These are phyloP conservation scores for Choloepus hoffmanni DNA, from an alignment of 2,113 vertebrate species.

Conservation along the genomic window DNA sequence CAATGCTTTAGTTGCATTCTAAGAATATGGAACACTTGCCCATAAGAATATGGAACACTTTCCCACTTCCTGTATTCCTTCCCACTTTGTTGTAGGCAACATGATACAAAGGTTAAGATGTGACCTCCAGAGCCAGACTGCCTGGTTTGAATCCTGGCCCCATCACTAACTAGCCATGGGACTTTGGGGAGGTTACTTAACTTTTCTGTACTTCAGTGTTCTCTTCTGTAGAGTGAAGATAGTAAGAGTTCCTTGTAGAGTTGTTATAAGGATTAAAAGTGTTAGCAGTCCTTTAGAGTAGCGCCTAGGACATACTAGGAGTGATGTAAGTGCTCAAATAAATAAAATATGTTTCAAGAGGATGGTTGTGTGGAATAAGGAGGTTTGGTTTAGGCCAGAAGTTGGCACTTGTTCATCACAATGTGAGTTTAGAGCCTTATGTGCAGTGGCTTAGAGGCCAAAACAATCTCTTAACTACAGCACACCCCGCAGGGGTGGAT, in stretches of 20 bases:
- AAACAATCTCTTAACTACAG: not conserved
- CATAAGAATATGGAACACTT: not conserved
- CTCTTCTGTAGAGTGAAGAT: not conserved
- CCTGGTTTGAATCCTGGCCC: not conserved
- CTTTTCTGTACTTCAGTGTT: not conserved
- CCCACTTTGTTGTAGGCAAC: not conserved
- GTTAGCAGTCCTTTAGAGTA: not conserved
- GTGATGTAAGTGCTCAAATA: not conserved
- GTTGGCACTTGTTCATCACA: not conserved
- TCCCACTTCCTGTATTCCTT: not conserved
- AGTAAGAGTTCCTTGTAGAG: not conserved
- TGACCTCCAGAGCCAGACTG: not conserved
- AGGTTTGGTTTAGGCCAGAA: not conserved
- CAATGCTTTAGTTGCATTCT: not conserved
- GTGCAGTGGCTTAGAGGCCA: not conserved
- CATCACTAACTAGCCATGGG: not conserved
- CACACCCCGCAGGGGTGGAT: not conserved
- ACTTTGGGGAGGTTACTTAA: not conserved
- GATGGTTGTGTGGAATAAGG: not conserved
- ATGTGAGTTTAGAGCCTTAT: not conserved
- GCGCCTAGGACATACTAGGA: not conserved
- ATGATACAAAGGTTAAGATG: not conserved
- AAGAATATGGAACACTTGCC: not conserved
- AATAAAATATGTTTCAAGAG: not conserved
- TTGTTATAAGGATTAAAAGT: not conserved